Conservation (phyloP, 2,888 invertebrate genomes). For the Euzophera pinguis region DNA sequence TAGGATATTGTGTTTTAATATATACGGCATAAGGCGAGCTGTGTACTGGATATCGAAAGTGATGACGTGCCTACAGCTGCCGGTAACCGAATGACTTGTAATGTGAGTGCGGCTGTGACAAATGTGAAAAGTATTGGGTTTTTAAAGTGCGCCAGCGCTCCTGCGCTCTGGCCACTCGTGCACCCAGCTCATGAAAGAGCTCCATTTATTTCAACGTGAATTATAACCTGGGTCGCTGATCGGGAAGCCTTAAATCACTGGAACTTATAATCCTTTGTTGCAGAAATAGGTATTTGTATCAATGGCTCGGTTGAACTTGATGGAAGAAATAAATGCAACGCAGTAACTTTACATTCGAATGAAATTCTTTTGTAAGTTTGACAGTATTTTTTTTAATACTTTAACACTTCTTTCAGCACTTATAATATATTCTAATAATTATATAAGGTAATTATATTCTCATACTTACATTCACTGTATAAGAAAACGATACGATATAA, state of each 20-base stretch:
- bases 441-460: no score
- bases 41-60: conserved; percentile 24
- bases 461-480: no score
- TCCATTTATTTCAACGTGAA: conserved; percentile 17
- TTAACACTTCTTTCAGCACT: no score
- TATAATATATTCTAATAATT: no score
- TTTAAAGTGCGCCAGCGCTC: conserved; percentile 37
- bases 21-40: background rate
- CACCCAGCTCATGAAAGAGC: conserved; percentile 21
- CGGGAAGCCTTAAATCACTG: conserved; percentile 14
- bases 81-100: conserved; percentile 61
- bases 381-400: no score
- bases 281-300: conserved; percentile 14
- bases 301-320: background rate
- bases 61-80: conserved; percentile 50
- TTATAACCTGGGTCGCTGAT: conserved; percentile 17
- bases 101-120: conserved; percentile 60
- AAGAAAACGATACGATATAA: no score
- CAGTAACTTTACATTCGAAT: conserved; percentile 31
- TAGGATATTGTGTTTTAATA: conserved; percentile 3
- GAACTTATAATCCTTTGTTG: conserved; percentile 12
- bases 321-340: conserved; percentile 13
- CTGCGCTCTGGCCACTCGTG: conserved; percentile 2
- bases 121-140: conserved; percentile 62
- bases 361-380: background rate